Percentiles rank a stretch among this genome's conserved stretches.
Conservation (phyloP, 2,888 invertebrate species). For the Zygothrica quintamaculata region DNA sequence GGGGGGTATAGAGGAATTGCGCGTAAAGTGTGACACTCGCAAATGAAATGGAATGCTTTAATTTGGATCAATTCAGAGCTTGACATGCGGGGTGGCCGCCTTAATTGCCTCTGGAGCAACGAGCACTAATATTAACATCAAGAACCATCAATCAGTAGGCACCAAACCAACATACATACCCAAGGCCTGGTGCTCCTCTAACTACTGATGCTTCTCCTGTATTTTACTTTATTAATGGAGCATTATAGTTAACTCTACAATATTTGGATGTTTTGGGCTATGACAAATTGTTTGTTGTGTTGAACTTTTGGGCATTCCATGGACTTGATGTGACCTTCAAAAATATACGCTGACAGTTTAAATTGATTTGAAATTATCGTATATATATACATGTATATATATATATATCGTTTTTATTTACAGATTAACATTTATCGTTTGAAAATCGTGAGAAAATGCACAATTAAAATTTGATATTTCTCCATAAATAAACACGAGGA, state of each 20-base stretch:
- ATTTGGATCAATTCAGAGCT: constrained; percentile 75
- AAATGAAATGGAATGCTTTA: constrained; percentile 76
- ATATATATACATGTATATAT: constrained; percentile 4
- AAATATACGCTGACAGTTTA: constrained; percentile 13
- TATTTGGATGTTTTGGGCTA: not conserved
- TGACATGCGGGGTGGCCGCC: constrained; percentile 77
- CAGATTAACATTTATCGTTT: constrained; percentile 35
- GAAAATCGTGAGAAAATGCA: constrained; percentile 75
- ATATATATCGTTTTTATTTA: constrained; percentile 24
- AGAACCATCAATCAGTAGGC: constrained; percentile 38
- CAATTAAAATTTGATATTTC: constrained; percentile 70
- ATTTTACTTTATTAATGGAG: too few relatives aligned
- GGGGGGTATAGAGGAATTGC: constrained; percentile 75
- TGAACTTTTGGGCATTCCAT: constrained; percentile 25
- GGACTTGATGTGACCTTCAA: constrained; percentile 43
- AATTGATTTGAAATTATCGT: constrained; percentile 31
- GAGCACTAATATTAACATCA: constrained; percentile 29
- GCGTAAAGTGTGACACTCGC: constrained; percentile 77
- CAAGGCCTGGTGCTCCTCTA: too few relatives aligned
- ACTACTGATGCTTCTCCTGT: not conserved
- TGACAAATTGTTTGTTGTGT: constrained; percentile 43
- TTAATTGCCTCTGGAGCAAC: constrained; percentile 60
- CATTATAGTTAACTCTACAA: constrained; percentile 21
- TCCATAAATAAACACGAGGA: constrained; percentile 35
- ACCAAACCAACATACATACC: not conserved